Conservation (phyloP, 1,140 invertebrate genomes). For the Gonatopus flavifemur region DNA sequence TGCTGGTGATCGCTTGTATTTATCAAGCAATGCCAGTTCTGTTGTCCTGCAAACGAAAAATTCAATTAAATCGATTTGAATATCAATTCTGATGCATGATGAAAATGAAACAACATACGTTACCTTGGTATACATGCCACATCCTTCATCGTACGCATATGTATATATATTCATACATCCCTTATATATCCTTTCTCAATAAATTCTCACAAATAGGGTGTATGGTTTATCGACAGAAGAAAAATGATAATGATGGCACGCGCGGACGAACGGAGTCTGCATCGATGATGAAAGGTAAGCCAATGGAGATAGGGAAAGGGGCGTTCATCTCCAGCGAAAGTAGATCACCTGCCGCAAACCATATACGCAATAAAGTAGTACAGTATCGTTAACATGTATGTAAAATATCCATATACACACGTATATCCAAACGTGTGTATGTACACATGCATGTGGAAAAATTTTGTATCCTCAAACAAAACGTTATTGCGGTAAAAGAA, state of each 20-base stretch:
- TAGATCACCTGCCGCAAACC: conserved; percentile 46
- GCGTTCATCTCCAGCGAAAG: conserved; percentile 50
- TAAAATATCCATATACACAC: no score
- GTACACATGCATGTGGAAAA: no score
- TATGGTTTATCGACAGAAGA: conserved; percentile 5
- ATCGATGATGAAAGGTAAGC: conserved; percentile 23
- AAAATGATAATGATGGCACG: conserved; percentile 1
- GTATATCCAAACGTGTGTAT: no score
- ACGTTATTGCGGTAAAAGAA: no score
- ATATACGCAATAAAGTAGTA: conserved; percentile 6
- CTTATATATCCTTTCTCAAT: conserved; percentile 6
- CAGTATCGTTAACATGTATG: no score
- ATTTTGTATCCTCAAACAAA: no score
- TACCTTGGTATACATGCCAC: neutral
- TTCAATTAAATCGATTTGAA: neutral
- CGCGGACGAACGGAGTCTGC: conserved; percentile 6
- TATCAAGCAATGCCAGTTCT: conserved; percentile 51
- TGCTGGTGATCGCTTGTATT: conserved; percentile 51
- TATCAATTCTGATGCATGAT: neutral
- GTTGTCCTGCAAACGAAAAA: conserved; percentile 34
- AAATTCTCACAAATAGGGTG: conserved; percentile 7
- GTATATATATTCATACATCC: no score
- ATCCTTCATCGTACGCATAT: neutral
- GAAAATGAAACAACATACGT: no score
- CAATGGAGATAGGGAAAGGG: conserved; percentile 24